These are phyloP conservation scores for Sebastes glaucus DNA, from an alignment of 2,797 vertebrate genomes.

Conservation along the genomic window DNA sequence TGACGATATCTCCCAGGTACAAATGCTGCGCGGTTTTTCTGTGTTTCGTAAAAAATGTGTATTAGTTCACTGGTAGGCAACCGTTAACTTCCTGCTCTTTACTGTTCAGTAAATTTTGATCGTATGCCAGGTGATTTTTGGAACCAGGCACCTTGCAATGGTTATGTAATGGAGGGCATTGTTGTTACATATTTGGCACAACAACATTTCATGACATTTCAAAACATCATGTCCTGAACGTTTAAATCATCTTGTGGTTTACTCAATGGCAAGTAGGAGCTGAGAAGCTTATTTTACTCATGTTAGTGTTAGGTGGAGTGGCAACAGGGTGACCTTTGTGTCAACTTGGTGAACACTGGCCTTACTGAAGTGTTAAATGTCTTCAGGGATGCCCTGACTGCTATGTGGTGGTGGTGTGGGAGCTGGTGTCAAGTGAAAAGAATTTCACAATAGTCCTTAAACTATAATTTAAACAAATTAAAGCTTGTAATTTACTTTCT, in stretches of 20 bases:
- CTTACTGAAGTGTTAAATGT: neutral
- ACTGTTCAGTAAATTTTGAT: neutral
- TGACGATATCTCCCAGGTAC: conserved; percentile 85
- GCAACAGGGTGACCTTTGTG: neutral
- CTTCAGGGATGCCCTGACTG: neutral
- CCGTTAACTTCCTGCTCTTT: neutral
- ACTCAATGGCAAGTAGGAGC: neutral
- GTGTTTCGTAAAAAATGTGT: neutral
- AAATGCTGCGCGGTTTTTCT: neutral
- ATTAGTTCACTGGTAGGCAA: neutral
- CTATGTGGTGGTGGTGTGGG: neutral
- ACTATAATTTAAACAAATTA: neutral
- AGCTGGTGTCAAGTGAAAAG: neutral
- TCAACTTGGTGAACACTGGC: neutral
- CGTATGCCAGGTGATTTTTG: conserved; percentile 9
- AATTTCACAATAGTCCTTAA: neutral
- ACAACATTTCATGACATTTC: neutral
- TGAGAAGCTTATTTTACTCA: neutral
- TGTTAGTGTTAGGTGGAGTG: neutral
- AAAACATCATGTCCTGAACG: neutral
- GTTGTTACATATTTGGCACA: neutral
- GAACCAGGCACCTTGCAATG: neutral
- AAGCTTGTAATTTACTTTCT: conserved; percentile 9
- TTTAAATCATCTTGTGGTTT: neutral
- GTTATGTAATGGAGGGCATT: neutral